Evolutionary conservation across 1,140 invertebrate species (phyloP).

Genomic region (Diplogasteroides magnus): DNA sequence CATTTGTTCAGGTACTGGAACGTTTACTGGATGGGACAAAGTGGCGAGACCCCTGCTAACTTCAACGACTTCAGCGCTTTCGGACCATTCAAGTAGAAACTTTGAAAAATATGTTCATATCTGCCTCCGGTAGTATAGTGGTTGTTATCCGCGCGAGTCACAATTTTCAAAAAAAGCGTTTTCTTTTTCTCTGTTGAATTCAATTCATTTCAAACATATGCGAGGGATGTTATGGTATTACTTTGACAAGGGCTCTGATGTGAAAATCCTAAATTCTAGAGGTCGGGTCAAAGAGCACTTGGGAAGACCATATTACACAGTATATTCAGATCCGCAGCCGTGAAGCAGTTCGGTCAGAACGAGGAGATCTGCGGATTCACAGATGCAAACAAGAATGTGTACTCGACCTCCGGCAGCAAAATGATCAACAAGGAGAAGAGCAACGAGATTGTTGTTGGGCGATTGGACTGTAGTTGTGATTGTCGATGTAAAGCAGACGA

Average conservation of each 20-base stretch:
- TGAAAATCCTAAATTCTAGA: too few species aligned
- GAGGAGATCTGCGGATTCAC: slow-evolving; percentile 20
- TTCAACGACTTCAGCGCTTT: slow-evolving; percentile 13
- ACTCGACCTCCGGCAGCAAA: neutral
- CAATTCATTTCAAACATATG: too few species aligned
- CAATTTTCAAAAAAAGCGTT: slow-evolving; percentile 35
- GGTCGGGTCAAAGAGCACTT: too few species aligned
- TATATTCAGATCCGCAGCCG: slow-evolving; percentile 10
- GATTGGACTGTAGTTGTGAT: slow-evolving; percentile 3
- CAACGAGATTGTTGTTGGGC: slow-evolving; percentile 2
- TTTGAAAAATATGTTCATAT: too few species aligned
- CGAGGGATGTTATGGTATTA: too few species aligned
- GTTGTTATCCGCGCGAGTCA: slow-evolving; percentile 39
- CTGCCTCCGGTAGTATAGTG: too few species aligned
- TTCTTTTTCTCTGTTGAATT: too few species aligned
- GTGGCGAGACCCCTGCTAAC: slow-evolving; percentile 9
- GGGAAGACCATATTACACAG: too few species aligned
- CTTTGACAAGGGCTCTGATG: too few species aligned
- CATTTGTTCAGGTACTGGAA: slow-evolving; percentile 6
- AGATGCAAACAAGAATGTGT: slow-evolving; percentile 23
- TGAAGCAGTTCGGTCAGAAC: slow-evolving; percentile 29
- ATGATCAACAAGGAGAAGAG: neutral
- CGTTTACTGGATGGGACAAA: slow-evolving; percentile 1
- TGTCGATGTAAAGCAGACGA: too few species aligned
- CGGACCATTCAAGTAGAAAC: too few species aligned